Evolutionary conservation across 2,113 vertebrate species (phyloP), one percentile per base, ranked within the genome.

Genomic region (Dipodomys merriami): DNA sequence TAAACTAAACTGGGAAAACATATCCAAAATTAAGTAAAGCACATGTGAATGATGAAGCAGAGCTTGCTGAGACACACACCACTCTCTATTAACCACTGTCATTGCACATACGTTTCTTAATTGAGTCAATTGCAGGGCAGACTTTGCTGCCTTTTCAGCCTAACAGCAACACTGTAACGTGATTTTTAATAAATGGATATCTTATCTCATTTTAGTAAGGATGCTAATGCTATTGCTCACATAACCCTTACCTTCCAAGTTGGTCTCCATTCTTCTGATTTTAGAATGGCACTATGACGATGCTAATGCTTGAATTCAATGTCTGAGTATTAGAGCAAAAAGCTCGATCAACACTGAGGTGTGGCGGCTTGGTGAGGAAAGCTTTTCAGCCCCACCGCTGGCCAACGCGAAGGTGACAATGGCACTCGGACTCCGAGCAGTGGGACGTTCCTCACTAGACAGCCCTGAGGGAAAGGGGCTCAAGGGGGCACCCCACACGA

Each of bases 291-390:
- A 46, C 7, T 62, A 22, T 76, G 18, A 86, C 35, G 74, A 6
- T 18, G 39, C 5, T 62, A 78, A 46, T 22, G 85, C 57, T 39
- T 71, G 9, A 65, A 74, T 84, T 82, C 29, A 57, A 57, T 49
- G 30, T 82, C 35, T 93, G 7, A 91, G 82, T 84, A 27, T 30
- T 19, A 81, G n/a, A 60, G 13, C 33, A 90, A 53, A 76, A 64
- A 90, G 35, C 13, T 62, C 18, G 83, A 60, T 77, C 81, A 86
- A 91, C 79, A 89, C 2, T 69, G 65, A 93, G 73, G 84, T 49
- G 7, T 9, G 57, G 20, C 25, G 44, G 29, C 62, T 82, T 74
- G 30, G 44, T 80, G n/a, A 89, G 94, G 46, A 83, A 89, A 89
- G 33, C 69, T 90, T 68, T 57, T 20, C 4, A 57, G 88, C 64